Conservation (phyloP, 2,888 invertebrate species). For the Schizaphis graminum region DNA sequence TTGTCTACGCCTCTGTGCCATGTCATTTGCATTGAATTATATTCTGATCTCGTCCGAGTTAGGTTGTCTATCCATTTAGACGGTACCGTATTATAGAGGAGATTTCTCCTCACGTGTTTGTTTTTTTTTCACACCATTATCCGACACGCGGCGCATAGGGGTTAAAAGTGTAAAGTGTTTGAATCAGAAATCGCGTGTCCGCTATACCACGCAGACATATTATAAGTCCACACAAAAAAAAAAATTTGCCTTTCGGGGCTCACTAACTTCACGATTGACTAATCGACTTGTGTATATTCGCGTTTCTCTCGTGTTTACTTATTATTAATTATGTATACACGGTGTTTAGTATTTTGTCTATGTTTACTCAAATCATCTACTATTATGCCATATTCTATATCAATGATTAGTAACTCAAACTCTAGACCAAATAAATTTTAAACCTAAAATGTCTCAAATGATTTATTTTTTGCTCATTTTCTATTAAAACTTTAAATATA, state of each 20-base stretch:
- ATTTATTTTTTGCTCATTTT: background rate
- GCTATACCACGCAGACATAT: background rate
- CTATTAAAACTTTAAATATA: background rate
- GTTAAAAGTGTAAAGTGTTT: slow-evolving; percentile 34
- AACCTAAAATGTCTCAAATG: background rate
- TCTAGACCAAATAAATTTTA: background rate
- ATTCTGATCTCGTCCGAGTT: slow-evolving; percentile 1
- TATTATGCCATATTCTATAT: background rate
- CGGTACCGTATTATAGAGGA: background rate
- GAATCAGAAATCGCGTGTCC: slow-evolving; percentile 40
- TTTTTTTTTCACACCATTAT: slow-evolving; percentile 31
- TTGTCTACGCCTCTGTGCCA: slow-evolving; percentile 22
- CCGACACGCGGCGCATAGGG: background rate
- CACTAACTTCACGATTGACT: slow-evolving; percentile 9
- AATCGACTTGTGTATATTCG: background rate
- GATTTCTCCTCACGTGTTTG: slow-evolving; percentile 19
- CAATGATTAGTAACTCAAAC: background rate
- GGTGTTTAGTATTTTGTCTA: background rate
- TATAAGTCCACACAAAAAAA: background rate
- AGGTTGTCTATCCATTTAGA: background rate
- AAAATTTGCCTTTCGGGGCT: background rate
- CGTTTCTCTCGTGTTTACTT: background rate
- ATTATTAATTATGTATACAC: background rate
- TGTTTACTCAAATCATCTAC: background rate
- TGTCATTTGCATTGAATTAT: slow-evolving; percentile 42